Evolutionary conservation across 2,888 invertebrate genomes (phyloP).

Genomic region (Neoscelio sp.): DNA sequence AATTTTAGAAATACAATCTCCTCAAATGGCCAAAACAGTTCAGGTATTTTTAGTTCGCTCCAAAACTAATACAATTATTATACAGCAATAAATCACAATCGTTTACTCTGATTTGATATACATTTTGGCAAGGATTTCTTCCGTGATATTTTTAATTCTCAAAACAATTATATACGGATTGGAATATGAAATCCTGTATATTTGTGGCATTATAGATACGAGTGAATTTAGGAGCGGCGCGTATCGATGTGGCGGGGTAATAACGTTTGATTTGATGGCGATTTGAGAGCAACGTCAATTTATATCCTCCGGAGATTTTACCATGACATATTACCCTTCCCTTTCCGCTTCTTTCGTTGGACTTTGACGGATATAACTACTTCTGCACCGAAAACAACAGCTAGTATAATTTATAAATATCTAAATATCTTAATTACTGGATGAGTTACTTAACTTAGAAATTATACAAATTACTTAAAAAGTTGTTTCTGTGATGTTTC

Average conservation of each 20-base stretch:
- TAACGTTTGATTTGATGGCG: constrained; percentile 14
- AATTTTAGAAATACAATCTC: constrained; percentile 20
- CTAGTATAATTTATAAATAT: too few species aligned
- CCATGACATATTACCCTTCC: background rate
- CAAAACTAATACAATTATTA: constrained; percentile 11
- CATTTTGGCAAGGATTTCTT: background rate
- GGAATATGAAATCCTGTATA: background rate
- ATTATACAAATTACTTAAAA: too few species aligned
- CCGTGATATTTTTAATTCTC: background rate
- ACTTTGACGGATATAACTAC: too few species aligned
- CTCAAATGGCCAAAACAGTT: too few species aligned
- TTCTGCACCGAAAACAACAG: too few species aligned
- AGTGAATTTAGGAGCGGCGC: background rate
- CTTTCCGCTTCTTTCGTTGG: too few species aligned
- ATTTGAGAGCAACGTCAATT: constrained; percentile 14
- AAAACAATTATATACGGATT: background rate
- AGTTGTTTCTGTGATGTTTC: too few species aligned
- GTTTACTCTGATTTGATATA: constrained; percentile 4
- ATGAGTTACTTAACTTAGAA: too few species aligned
- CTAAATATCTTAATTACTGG: too few species aligned
- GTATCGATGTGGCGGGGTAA: too few species aligned
- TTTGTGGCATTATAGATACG: background rate
- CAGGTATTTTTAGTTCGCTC: background rate
- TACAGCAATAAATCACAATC: constrained; percentile 5
- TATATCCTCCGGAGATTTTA: background rate